phyloP scores from a whole-genome alignment of 2,888 invertebrate genomes.

The Prosopocoilus inquinatus region DNA sequence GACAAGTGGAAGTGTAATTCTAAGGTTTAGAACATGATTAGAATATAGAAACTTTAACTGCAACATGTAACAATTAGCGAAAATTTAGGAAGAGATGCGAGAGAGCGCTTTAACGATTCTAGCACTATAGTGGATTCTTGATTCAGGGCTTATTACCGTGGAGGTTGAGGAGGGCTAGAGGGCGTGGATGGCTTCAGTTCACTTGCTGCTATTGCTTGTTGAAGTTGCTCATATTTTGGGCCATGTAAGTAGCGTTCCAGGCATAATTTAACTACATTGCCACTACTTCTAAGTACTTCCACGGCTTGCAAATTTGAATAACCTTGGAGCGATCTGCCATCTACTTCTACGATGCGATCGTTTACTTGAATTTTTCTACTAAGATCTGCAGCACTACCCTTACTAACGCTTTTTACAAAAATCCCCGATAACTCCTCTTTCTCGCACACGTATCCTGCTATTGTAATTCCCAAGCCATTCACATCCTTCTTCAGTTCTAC shows the following conservation, averaged over 20 bases:
- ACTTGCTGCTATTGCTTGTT: constrained; percentile 82
- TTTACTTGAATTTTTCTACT: constrained; percentile 94
- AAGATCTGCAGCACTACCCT: constrained; percentile 92
- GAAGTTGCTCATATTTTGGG: constrained; percentile 84
- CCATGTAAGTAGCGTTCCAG: constrained; percentile 88
- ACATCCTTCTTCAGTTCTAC: constrained; percentile 92
- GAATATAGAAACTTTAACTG: constrained; percentile 3
- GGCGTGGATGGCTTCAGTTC: constrained; percentile 64
- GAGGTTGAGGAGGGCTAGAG: constrained; percentile 54
- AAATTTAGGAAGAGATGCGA: not conserved
- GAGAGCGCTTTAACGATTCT: not conserved
- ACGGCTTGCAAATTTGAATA: constrained; percentile 97
- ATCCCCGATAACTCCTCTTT: constrained; percentile 98
- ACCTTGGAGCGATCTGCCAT: constrained; percentile 90
- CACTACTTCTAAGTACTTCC: constrained; percentile 92
- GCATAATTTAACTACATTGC: constrained; percentile 83
- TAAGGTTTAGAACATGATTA: not conserved
- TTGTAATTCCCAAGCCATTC: constrained; percentile 92
- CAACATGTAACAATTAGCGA: constrained; percentile 4
- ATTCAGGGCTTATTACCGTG: constrained; percentile 51
- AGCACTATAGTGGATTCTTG: constrained; percentile 6
- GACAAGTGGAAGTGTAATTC: not conserved
- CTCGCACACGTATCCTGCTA: constrained; percentile 95
- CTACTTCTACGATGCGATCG: constrained; percentile 98
- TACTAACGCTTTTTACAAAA: constrained; percentile 96